Conservation (phyloP, 2,113 vertebrate genomes). For the Balaenoptera acutorostrata region DNA sequence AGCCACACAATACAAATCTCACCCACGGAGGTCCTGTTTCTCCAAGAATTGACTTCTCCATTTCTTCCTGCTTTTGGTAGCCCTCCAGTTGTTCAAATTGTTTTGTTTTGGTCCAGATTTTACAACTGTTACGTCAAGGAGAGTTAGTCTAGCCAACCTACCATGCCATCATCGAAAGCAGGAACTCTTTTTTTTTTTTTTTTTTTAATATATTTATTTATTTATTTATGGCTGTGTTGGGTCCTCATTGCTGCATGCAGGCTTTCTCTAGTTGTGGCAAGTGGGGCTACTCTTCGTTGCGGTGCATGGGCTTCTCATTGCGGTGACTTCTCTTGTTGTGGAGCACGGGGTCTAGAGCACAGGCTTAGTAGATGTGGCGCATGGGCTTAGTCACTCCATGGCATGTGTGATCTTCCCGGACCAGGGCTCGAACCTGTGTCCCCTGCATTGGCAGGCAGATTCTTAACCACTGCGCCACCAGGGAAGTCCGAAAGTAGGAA, state of each 20-base stretch:
- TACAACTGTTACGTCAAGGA: background rate
- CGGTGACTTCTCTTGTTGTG: background rate
- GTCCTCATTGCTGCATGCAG: accelerated
- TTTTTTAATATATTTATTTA: background rate
- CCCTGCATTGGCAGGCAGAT: background rate
- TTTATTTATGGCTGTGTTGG: background rate
- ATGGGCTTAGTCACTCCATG: background rate
- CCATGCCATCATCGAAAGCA: background rate
- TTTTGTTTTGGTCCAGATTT: background rate
- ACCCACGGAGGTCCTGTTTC: background rate
- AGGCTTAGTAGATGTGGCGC: background rate
- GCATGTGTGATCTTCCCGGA: background rate
- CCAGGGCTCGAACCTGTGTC: background rate
- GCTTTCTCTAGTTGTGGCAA: background rate
- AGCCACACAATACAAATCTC: background rate
- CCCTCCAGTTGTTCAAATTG: background rate
- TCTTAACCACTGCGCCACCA: background rate
- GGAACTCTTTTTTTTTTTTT: background rate
- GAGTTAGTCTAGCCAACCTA: background rate
- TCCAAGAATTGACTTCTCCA: background rate
- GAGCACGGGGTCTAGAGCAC: background rate
- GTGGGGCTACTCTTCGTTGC: background rate
- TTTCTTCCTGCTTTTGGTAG: background rate
- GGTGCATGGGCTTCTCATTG: background rate
- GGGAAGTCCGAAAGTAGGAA: background rate